A percentile compares a stretch with the other conserved stretches of the same genome.
Conservation (phyloP, 2,797 vertebrate genomes). For the Diplodus sargus region DNA sequence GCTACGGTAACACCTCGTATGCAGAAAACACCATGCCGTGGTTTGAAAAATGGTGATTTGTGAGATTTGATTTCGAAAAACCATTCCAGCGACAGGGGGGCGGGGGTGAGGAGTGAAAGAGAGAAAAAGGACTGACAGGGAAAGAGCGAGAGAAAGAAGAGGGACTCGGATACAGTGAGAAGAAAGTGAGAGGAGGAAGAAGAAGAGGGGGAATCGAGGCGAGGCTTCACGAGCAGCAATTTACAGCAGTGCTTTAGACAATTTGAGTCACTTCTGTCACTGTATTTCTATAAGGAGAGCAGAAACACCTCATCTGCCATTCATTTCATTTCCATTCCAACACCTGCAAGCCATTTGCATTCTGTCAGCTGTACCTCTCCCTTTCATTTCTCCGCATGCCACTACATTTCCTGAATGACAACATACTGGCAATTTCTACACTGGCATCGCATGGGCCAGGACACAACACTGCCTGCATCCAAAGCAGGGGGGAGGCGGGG, state of each 20-base stretch:
- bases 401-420: conserved; percentile 78
- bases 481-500: conserved; percentile 39
- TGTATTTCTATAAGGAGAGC: conserved; percentile 66
- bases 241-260: conserved; percentile 69
- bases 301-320: conserved; percentile 75
- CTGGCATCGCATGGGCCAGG: conserved; percentile 43
- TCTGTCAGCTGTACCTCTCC: conserved; percentile 70
- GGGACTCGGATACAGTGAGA: conserved; percentile 37
- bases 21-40: conserved; percentile 67
- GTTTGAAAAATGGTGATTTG: conserved; percentile 72
- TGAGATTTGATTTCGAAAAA: conserved; percentile 73
- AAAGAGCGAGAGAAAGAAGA: conserved; percentile 27
- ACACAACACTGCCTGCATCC: conserved; percentile 62
- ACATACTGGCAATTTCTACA: conserved; percentile 68
- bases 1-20: conserved; percentile 78
- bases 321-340: conserved; percentile 73
- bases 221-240: conserved; percentile 60
- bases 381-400: conserved; percentile 73
- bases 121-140: conserved; percentile 23
- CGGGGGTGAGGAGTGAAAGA: conserved; percentile 20
- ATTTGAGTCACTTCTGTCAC: conserved; percentile 77
- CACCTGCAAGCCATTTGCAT: conserved; percentile 78
- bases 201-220: conserved; percentile 24
- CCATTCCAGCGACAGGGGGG: conserved; percentile 41
- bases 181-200: conserved; percentile 18